Percentiles rank a stretch among this genome's conserved stretches.
Evolutionary conservation across 2,113 vertebrate species (phyloP).

Genomic region (Hirundichthys speculiger): DNA sequence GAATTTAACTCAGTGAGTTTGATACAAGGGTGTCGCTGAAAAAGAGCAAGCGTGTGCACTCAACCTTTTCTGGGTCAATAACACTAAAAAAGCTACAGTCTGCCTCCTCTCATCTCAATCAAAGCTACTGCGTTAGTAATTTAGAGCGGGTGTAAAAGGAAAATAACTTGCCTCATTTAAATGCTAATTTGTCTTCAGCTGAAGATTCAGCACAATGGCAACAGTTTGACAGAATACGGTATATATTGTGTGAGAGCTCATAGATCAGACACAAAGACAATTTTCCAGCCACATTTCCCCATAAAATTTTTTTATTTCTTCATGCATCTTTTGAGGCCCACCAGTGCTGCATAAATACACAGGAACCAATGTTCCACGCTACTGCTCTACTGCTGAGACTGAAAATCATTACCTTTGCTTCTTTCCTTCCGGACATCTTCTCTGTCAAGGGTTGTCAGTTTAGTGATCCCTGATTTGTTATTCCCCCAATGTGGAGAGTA

Average conservation of each 20-base stretch:
- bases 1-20: constrained; percentile 34
- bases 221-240: constrained; percentile 63
- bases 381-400: constrained; percentile 20
- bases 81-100: constrained; percentile 59
- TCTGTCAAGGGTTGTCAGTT: constrained; percentile 6
- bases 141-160: constrained; percentile 60
- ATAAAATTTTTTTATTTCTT: constrained; percentile 65
- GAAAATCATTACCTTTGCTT: constrained; percentile 56
- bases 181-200: constrained; percentile 72
- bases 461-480: not conserved
- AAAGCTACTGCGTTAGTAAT: constrained; percentile 57
- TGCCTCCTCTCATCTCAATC: constrained; percentile 59
- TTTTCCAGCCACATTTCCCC: constrained; percentile 36
- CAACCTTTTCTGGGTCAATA: constrained; percentile 71
- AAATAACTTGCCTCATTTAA: constrained; percentile 76
- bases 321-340: constrained; percentile 59
- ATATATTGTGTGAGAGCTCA: constrained; percentile 44
- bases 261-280: constrained; percentile 62
- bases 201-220: constrained; percentile 66
- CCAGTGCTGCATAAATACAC: constrained; percentile 59
- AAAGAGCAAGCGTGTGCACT: constrained; percentile 38
- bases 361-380: constrained; percentile 50
- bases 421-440: constrained; percentile 42
- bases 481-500: too few relatives aligned
- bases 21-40: constrained; percentile 38